A percentile compares a stretch with the other conserved stretches of the same genome.
Conservation (phyloP, 2,888 invertebrate species). For the Piscicola geometra region DNA sequence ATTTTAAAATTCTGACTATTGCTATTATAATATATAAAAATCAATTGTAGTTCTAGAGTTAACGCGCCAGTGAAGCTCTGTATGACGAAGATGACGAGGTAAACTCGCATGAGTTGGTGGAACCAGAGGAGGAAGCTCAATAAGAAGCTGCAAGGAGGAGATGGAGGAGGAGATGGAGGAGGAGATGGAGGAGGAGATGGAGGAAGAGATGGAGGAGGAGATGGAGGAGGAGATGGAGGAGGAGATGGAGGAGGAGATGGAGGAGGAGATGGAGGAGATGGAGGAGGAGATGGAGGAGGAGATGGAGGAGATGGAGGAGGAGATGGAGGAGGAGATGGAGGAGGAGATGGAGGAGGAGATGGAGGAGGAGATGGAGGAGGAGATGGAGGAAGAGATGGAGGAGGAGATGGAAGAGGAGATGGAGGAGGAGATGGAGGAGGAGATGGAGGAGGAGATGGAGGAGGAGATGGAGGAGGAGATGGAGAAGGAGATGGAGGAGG, state of each 20-base stretch:
- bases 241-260: not conserved
- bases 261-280: not conserved
- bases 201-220: not conserved
- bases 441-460: not conserved
- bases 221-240: too few relatives aligned
- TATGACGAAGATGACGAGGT: too few relatives aligned
- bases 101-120: too few relatives aligned
- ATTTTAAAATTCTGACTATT: too few relatives aligned
- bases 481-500: conserved; percentile 3
- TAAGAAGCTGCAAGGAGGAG: too few relatives aligned
- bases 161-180: too few relatives aligned
- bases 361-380: not conserved
- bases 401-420: not conserved
- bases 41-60: too few relatives aligned
- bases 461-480: conserved; percentile 1
- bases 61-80: too few relatives aligned
- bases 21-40: too few relatives aligned
- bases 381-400: not conserved
- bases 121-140: too few relatives aligned
- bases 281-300: not conserved
- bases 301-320: not conserved
- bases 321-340: not conserved
- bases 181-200: too few relatives aligned
- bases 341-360: too few relatives aligned
- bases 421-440: not conserved